Percentiles rank a stretch among this genome's conserved stretches.
Conservation (phyloP, 2,888 invertebrate species). For the Suillia variegata region DNA sequence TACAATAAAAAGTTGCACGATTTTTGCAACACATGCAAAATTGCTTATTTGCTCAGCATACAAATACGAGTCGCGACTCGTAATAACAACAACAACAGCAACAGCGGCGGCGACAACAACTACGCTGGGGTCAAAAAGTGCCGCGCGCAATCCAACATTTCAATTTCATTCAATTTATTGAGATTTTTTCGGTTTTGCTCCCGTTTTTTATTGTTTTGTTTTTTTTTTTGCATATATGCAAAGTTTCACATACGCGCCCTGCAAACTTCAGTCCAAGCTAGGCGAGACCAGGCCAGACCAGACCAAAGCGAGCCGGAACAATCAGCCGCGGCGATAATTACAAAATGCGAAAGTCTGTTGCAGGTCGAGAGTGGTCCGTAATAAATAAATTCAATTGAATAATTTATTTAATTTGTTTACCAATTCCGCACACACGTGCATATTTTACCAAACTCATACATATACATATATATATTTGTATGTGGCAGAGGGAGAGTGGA, state of each 20-base stretch:
- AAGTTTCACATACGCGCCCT: not conserved
- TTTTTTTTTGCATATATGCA: conserved; percentile 9
- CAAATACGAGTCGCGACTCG: not conserved
- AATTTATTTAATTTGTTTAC: conserved; percentile 57
- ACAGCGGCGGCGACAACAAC: not conserved
- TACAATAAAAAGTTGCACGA: conserved; percentile 22
- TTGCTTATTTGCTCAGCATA: too few relatives aligned
- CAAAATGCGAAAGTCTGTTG: conserved; percentile 43
- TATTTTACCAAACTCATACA: conserved; percentile 1
- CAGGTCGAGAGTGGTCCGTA: conserved; percentile 41
- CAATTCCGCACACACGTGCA: conserved; percentile 35
- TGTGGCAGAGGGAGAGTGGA: too few relatives aligned
- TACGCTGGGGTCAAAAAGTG: conserved; percentile 10
- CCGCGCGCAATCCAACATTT: conserved; percentile 25
- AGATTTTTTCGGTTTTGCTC: too few relatives aligned
- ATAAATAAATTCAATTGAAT: conserved; percentile 59
- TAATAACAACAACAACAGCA: not conserved
- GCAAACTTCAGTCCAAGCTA: not conserved
- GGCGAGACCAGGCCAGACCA: not conserved
- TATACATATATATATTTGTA: not conserved
- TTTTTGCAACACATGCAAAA: not conserved
- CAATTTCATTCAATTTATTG: conserved; percentile 26
- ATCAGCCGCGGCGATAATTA: conserved; percentile 45
- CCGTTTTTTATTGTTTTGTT: not conserved
- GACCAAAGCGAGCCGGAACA: not conserved